phyloP scores from a whole-genome alignment of 2,888 invertebrate species.

The Glaucopsyche alexis region DNA sequence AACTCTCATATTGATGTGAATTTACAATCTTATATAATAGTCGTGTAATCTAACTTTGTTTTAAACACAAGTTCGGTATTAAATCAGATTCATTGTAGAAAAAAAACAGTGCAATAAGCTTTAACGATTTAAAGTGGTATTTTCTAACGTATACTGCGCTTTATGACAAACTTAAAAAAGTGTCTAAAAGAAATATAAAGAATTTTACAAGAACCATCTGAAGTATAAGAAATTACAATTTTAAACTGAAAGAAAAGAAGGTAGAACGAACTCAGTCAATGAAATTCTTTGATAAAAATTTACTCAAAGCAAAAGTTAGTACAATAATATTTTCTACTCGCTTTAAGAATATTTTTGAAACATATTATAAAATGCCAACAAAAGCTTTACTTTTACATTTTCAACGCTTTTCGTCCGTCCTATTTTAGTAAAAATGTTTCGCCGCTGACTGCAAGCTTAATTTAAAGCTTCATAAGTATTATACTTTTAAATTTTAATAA shows the following conservation, averaged over 20 bases:
- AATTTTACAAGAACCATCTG: not conserved
- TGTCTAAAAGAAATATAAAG: not conserved
- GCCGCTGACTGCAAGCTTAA: conserved; percentile 16
- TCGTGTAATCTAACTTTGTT: no score
- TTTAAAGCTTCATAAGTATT: conserved; percentile 21
- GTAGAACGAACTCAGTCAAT: not conserved
- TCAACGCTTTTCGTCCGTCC: conserved; percentile 15
- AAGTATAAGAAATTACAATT: not conserved
- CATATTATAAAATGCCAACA: not conserved
- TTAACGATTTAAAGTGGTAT: not conserved
- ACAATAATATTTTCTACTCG: conserved; percentile 8
- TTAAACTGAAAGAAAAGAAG: not conserved
- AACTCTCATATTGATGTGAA: not conserved
- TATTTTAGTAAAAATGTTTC: conserved; percentile 20
- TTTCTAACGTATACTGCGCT: not conserved
- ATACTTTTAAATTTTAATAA: not conserved
- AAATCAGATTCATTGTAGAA: not conserved
- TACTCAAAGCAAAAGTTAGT: conserved; percentile 18
- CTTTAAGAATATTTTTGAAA: conserved; percentile 21
- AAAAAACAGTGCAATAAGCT: not conserved
- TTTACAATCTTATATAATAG: not conserved
- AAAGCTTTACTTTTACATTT: conserved; percentile 25
- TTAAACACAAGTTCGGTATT: no score
- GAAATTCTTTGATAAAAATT: conserved; percentile 11
- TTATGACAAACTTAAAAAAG: not conserved